Evolutionary conservation across 2,113 vertebrate genomes (phyloP), one percentile per base, ranked within the genome.

Genomic region (Indri indri): DNA sequence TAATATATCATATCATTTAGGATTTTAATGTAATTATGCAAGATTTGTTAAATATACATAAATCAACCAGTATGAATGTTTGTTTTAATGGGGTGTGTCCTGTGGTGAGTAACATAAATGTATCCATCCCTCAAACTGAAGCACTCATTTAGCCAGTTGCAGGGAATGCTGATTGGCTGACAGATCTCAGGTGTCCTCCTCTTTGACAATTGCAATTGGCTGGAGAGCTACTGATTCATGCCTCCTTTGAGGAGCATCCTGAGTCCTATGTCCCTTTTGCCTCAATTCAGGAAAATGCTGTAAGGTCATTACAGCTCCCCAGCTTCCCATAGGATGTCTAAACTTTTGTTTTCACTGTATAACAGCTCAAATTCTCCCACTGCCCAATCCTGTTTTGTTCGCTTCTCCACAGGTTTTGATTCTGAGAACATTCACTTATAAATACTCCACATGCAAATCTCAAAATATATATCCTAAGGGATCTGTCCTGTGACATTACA

Each of bases 401-500:
- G 71, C 32, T 79, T 93, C 59, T 63, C n/a, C 65, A 91, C 11
- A 79, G 66, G 13, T 91, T 93, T 97, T 65, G 59, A 89, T 82
- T 8, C 20, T 54, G 85, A 93, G 59, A 86, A 76, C 9, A 86
- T 93, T 91, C 25, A 30, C 47, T 95, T 86, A 74, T 14, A 89
- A 88, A 93, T 65, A 82, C 23, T 83, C 47, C 59, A 54, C 50
- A 95, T 94, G 40, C 47, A 93, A 91, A 97, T 54, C 77, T 94
- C 71, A 91, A 88, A 94, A 79, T 63, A 6, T 45, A 6, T 73
- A 77, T 73, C 96, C 83, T 86, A 30, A 47, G 82, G 93, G 89
- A 96, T 73, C 17, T 94, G 79, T 92, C 82, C 66, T 96, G 27
- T 83, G 91, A 95, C 90, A 95, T 95, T 96, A 95, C 66, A 93